Percentiles rank a stretch among this genome's conserved stretches.
phyloP scores from a whole-genome alignment of 2,113 vertebrate species.

The Aix galericulata region DNA sequence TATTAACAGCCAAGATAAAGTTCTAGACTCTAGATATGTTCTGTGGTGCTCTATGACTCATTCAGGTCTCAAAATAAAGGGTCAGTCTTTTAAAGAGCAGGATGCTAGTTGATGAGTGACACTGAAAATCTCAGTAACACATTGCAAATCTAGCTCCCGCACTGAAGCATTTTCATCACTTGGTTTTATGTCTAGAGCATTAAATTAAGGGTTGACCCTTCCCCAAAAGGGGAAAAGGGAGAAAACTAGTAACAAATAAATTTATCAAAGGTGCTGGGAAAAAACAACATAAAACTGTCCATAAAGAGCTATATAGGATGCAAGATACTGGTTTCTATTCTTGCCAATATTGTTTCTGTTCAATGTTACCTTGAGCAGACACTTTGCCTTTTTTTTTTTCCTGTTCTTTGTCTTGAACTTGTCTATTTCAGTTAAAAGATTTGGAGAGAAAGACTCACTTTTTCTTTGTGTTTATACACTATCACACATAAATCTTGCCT shows the following conservation, averaged over 20 bases:
- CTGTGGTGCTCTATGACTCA: not conserved
- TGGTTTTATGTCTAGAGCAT: not conserved
- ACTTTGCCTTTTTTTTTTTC: not conserved
- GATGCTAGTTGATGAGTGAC: not conserved
- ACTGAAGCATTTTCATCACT: not conserved
- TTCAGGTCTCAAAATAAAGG: not conserved
- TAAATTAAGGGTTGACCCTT: not conserved
- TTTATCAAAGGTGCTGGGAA: not conserved
- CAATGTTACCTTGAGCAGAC: not conserved
- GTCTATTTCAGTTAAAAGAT: not conserved
- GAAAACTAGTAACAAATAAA: not conserved
- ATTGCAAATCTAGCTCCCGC: not conserved
- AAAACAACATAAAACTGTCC: not conserved
- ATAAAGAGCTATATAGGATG: not conserved
- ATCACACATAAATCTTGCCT: slow-evolving; percentile 13
- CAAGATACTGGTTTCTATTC: not conserved
- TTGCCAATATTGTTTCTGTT: not conserved
- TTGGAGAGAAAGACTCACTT: not conserved
- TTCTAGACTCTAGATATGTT: not conserved
- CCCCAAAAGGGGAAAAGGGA: not conserved
- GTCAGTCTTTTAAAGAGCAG: not conserved
- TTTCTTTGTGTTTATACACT: not conserved
- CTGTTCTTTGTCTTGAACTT: not conserved
- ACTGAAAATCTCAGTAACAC: not conserved
- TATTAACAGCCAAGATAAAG: not conserved